phyloP scores from a whole-genome alignment of 92 coral and sea anemone species.

The Porites rus region DNA sequence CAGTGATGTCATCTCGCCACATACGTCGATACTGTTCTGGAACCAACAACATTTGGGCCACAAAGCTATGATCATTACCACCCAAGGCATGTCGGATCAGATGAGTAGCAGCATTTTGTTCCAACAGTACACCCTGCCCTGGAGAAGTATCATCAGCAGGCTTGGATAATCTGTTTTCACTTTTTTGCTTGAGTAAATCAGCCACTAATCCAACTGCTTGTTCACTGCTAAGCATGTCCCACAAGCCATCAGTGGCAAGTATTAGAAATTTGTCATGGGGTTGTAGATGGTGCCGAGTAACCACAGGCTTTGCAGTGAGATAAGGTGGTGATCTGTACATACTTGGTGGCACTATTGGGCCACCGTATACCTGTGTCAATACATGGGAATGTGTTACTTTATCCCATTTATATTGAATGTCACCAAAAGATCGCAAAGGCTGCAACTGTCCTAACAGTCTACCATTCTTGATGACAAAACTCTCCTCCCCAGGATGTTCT shows the following conservation, averaged over 20 bases:
- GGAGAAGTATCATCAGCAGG: constrained; percentile 5
- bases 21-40: constrained; percentile 94
- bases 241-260: constrained; percentile 97
- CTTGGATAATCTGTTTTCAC: constrained; percentile 29
- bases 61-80: constrained; percentile 94
- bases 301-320: constrained; percentile 96
- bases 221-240: constrained; percentile 92
- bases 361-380: constrained; percentile 92
- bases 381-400: constrained; percentile 87
- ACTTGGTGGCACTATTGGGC: constrained; percentile 91
- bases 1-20: constrained; percentile 99
- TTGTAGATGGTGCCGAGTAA: constrained; percentile 77
- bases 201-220: constrained; percentile 91
- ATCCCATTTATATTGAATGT: constrained; percentile 98
- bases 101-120: constrained; percentile 91
- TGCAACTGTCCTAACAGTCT: constrained; percentile 95
- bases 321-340: constrained; percentile 95
- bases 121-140: constrained; percentile 46
- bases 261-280: constrained; percentile 87
- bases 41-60: constrained; percentile 91
- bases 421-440: constrained; percentile 98
- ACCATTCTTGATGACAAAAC: constrained; percentile 79
- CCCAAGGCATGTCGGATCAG: constrained; percentile 97
- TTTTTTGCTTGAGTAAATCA: constrained; percentile 73
- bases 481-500: constrained; percentile 96